Percentiles rank a stretch among this genome's conserved stretches.
These are phyloP conservation scores for Strigamia maritima DNA, from an alignment of 2,888 invertebrate species.

Conservation along the genomic window DNA sequence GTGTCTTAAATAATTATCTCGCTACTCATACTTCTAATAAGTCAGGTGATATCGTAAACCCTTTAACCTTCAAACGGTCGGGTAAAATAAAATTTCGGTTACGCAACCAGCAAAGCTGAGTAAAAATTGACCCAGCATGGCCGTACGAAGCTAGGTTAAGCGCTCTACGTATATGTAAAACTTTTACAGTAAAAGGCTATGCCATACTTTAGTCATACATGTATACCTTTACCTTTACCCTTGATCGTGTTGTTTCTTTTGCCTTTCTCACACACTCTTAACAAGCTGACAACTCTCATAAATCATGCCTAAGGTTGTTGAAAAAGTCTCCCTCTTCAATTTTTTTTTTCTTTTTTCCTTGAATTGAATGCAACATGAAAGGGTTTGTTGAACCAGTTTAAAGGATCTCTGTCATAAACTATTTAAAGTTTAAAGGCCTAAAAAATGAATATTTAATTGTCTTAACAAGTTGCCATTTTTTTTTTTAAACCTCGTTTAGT, in stretches of 20 bases:
- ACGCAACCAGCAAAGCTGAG: no score
- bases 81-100: no score
- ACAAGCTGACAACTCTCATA: slow-evolving; percentile 2
- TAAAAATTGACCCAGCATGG: no score
- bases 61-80: no score
- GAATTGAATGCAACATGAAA: slow-evolving; percentile 4
- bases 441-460: background rate
- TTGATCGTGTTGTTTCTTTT: background rate
- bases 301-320: background rate
- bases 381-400: slow-evolving; percentile 23
- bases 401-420: background rate
- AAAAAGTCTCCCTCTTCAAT: background rate
- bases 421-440: background rate
- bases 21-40: no score
- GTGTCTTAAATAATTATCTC: no score
- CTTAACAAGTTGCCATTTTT: background rate
- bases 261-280: slow-evolving; percentile 18
- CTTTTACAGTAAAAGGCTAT: background rate
- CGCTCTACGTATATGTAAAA: no score
- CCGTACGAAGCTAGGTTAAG: no score
- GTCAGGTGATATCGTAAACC: no score
- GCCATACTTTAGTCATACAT: background rate
- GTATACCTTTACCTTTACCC: background rate
- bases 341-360: background rate
- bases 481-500: no score